Evolutionary conservation across 2,888 invertebrate species (phyloP).

Genomic region (Phengaris alcon): DNA sequence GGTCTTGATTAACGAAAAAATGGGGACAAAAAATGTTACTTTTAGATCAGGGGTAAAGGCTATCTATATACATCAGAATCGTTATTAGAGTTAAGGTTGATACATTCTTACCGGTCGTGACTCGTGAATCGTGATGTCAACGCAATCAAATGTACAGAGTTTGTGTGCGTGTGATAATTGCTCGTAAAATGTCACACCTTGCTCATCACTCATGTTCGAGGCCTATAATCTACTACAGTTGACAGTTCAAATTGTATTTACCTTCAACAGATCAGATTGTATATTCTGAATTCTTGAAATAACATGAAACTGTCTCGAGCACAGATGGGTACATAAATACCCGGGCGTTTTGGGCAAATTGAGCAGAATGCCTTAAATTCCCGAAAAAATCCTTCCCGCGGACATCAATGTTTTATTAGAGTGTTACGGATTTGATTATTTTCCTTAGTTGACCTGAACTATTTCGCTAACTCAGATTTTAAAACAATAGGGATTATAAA

Average conservation of each 20-base stretch:
- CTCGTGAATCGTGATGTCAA: background rate
- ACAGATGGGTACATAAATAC: no score
- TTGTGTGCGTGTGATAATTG: conserved; percentile 10
- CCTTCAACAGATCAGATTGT: background rate
- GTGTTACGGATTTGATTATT: no score
- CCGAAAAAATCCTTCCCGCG: no score
- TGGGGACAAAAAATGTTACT: background rate
- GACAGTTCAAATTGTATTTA: background rate
- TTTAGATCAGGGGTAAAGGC: background rate
- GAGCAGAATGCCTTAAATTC: no score
- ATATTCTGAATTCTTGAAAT: no score
- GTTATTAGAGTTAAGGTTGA: background rate
- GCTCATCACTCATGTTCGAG: background rate
- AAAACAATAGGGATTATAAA: no score
- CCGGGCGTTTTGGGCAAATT: no score
- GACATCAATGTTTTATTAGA: no score
- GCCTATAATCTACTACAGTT: background rate
- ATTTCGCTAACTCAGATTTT: no score
- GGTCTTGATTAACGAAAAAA: background rate
- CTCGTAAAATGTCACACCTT: conserved; percentile 12
- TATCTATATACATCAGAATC: background rate
- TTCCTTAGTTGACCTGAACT: no score
- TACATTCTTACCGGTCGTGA: background rate
- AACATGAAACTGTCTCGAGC: no score
- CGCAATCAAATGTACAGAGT: conserved; percentile 2